Percentiles rank a stretch among this genome's conserved stretches.
Evolutionary conservation across 2,797 vertebrate species (phyloP).

Genomic region (Artibeus jamaicensis): DNA sequence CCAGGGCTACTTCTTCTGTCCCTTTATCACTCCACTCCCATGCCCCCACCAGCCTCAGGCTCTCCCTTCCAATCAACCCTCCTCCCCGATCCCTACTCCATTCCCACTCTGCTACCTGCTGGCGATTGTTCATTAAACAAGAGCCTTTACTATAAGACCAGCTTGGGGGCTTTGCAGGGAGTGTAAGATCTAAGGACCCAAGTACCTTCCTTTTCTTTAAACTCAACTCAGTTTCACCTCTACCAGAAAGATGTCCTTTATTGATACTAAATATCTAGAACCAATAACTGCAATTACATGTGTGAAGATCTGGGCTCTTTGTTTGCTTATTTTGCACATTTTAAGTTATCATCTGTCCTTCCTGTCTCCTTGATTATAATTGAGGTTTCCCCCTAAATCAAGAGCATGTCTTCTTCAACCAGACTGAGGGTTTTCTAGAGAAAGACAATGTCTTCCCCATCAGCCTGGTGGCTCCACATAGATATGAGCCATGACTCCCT

Average conservation of each 20-base stretch:
- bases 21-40: background rate
- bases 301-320: background rate
- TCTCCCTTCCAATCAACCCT: background rate
- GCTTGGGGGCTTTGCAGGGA: too few species aligned
- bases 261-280: conserved; percentile 7
- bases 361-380: background rate
- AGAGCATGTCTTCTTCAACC: background rate
- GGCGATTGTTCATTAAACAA: background rate
- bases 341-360: background rate
- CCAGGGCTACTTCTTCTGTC: background rate
- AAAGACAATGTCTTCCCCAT: background rate
- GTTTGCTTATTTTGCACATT: background rate
- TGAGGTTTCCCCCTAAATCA: background rate
- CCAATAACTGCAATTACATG: background rate
- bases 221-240: background rate
- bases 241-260: conserved; percentile 29
- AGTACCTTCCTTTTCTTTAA: background rate
- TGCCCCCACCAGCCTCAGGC: background rate
- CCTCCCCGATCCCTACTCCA: background rate
- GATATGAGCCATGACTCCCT: background rate
- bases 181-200: background rate
- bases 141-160: too few species aligned
- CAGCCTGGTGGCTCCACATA: background rate
- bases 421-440: background rate
- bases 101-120: background rate